Evolutionary conservation across 2,888 invertebrate genomes (phyloP).

Genomic region (Eristalis intricaria): DNA sequence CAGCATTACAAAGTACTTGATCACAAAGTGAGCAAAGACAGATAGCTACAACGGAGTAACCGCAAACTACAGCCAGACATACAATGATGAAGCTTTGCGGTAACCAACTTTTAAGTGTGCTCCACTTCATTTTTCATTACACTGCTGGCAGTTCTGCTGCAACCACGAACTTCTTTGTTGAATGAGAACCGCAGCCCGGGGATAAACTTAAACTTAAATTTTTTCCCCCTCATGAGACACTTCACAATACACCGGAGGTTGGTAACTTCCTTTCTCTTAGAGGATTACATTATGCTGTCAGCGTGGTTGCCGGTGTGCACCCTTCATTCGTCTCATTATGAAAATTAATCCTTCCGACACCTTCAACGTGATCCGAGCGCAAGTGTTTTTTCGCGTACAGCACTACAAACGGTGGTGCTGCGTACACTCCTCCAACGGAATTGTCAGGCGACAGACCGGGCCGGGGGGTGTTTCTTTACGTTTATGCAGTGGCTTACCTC

Average conservation of each 20-base stretch:
- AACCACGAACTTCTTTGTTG: slow-evolving; percentile 62
- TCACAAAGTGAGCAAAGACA: slow-evolving; percentile 1
- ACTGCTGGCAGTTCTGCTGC: slow-evolving; percentile 22
- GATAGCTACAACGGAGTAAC: slow-evolving; percentile 16
- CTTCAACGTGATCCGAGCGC: slow-evolving; percentile 7
- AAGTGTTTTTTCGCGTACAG: slow-evolving; percentile 8
- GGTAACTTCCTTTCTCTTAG: slow-evolving; percentile 6
- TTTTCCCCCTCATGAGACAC: slow-evolving; percentile 26
- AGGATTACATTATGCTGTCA: neutral
- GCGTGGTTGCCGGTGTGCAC: slow-evolving; percentile 5
- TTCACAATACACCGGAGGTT: slow-evolving; percentile 14
- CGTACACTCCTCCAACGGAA: neutral
- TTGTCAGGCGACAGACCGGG: neutral
- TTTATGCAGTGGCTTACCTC: slow-evolving; percentile 47
- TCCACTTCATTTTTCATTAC: slow-evolving; percentile 58
- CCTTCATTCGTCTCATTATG: slow-evolving; percentile 48
- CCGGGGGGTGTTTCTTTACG: slow-evolving; percentile 8
- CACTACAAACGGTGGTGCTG: neutral
- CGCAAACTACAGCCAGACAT: slow-evolving; percentile 44
- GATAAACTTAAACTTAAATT: slow-evolving; percentile 58
- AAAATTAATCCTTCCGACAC: slow-evolving; percentile 56
- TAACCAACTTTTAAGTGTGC: slow-evolving; percentile 50
- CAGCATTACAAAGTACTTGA: neutral
- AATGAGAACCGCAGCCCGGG: slow-evolving; percentile 61
- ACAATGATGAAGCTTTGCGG: slow-evolving; percentile 45